These are phyloP conservation scores for Acridotheres tristis DNA, from an alignment of 2,797 vertebrate species.

Conservation along the genomic window DNA sequence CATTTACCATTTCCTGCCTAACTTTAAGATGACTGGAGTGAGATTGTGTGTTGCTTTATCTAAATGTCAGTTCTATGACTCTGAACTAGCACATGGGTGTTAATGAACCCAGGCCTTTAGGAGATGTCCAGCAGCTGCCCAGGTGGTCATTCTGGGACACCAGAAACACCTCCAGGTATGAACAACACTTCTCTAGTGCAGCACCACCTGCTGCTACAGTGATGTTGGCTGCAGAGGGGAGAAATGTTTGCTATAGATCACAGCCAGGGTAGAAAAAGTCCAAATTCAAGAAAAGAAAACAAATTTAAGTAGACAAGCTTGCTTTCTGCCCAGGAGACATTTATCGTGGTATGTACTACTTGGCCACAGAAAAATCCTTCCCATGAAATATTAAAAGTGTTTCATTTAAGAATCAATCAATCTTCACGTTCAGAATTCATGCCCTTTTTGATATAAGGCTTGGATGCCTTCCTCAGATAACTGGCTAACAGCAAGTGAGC, in stretches of 20 bases:
- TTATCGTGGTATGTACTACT: not conserved
- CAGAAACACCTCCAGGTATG: not conserved
- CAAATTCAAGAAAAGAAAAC: not conserved
- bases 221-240: not conserved
- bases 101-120: not conserved
- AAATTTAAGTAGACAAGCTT: not conserved
- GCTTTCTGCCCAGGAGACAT: not conserved
- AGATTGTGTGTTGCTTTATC: slow-evolving; percentile 26
- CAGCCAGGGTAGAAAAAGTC: not conserved
- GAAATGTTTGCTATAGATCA: not conserved
- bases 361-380: not conserved
- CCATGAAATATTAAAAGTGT: slow-evolving; percentile 9
- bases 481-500: not conserved
- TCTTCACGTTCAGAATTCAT: not conserved
- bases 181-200: not conserved
- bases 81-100: not conserved
- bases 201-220: not conserved
- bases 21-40: slow-evolving; percentile 17
- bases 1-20: slow-evolving; percentile 34
- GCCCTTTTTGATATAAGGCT: not conserved
- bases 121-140: not conserved
- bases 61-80: not conserved
- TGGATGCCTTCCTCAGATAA: not conserved
- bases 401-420: slow-evolving; percentile 7
- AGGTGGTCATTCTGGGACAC: not conserved